These are phyloP conservation scores for Euura saliciscinereae DNA, from an alignment of 1,140 invertebrate species.

Conservation along the genomic window DNA sequence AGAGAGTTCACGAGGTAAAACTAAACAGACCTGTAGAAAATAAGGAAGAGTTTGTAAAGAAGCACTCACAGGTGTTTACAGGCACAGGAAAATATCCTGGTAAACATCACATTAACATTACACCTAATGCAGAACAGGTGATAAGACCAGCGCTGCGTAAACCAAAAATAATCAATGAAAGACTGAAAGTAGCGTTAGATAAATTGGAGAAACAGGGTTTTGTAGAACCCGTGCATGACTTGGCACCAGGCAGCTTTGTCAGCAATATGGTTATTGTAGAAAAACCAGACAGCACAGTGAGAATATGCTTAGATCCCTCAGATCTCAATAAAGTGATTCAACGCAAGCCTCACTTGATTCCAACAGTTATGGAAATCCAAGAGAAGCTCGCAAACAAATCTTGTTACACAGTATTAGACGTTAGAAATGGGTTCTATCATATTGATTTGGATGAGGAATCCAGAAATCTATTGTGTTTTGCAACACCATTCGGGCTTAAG, in stretches of 20 bases:
- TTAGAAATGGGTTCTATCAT: not conserved
- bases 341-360: not conserved
- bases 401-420: not conserved
- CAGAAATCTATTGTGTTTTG: not conserved
- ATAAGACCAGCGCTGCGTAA: no score
- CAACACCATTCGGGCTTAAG: not conserved
- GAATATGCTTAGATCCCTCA: not conserved
- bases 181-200: no score
- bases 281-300: not conserved
- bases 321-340: not conserved
- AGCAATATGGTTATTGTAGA: not conserved
- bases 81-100: no score
- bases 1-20: no score
- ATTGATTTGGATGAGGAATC: not conserved
- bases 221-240: no score
- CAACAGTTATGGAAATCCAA: not conserved
- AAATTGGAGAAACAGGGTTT: no score
- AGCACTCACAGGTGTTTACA: no score
- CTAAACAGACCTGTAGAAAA: no score
- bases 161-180: no score
- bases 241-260: not conserved
- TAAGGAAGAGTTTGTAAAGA: no score
- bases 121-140: no score
- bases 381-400: not conserved
- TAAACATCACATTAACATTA: no score